Conservation (phyloP, 2,113 vertebrate species). For the Chrysemys picta region DNA sequence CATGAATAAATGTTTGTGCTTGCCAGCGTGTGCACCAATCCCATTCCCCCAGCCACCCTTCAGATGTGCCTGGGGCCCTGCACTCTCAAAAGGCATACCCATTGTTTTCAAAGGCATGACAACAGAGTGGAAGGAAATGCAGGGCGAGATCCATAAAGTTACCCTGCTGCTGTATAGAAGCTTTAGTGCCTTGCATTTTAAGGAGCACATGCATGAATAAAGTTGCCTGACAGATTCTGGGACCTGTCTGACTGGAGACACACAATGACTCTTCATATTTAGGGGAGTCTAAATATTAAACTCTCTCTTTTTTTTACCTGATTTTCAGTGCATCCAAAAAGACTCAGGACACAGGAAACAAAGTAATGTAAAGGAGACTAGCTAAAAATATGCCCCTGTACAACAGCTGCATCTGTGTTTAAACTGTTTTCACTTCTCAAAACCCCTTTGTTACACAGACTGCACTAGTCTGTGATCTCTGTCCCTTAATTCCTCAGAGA, state of each 20-base stretch:
- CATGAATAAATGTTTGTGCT: fast-evolving
- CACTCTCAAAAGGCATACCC: background rate
- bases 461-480: background rate
- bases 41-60: fast-evolving
- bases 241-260: background rate
- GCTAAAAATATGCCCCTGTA: background rate
- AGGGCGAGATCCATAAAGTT: background rate
- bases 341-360: background rate
- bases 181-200: background rate
- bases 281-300: background rate
- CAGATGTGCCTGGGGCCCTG: background rate
- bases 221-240: background rate
- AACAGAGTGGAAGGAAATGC: background rate
- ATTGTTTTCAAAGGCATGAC: background rate
- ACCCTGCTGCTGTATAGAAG: fast-evolving
- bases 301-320: background rate
- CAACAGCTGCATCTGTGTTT: background rate
- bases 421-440: background rate
- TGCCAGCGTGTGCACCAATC: background rate
- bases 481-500: background rate
- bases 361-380: fast-evolving
- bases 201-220: background rate
- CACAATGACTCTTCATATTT: background rate
- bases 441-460: background rate
- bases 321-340: background rate